Conservation (phyloP, 1,140 invertebrate species). For the Drosophila parabipectinata region DNA sequence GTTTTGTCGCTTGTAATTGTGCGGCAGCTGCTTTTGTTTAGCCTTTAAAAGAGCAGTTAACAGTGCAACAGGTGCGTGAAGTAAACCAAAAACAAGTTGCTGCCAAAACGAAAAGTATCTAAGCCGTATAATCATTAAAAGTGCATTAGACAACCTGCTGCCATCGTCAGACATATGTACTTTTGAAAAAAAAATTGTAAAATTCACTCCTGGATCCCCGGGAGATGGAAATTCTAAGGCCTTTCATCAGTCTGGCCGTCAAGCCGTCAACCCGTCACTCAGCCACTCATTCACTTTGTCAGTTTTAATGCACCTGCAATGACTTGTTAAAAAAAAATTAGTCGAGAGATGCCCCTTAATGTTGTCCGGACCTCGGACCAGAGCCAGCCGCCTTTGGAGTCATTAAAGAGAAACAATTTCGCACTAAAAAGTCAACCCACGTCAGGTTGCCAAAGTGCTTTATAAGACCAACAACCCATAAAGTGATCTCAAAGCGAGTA, state of each 20-base stretch:
- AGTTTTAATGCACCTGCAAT: constrained; percentile 69
- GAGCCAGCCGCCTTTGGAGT: constrained; percentile 19
- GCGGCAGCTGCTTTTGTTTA: constrained; percentile 72
- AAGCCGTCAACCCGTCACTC: constrained; percentile 19
- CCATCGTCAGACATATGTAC: not conserved
- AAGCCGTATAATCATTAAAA: constrained; percentile 61
- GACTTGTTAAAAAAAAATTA: constrained; percentile 57
- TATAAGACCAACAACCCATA: constrained; percentile 48
- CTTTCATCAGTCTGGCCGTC: constrained; percentile 37
- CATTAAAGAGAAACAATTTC: constrained; percentile 50
- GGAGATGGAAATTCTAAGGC: constrained; percentile 43
- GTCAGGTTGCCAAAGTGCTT: constrained; percentile 39
- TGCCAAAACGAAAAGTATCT: constrained; percentile 15
- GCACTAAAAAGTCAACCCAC: constrained; percentile 48
- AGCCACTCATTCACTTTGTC: constrained; percentile 28
- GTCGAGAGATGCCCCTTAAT: constrained; percentile 36
- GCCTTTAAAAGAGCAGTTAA: constrained; percentile 54
- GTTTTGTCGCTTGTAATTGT: constrained; percentile 77
- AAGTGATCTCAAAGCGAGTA: constrained; percentile 28
- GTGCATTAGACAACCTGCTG: constrained; percentile 62
- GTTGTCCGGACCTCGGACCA: constrained; percentile 16
- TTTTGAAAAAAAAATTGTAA: not conserved
- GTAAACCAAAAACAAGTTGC: constrained; percentile 34
- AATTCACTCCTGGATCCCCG: constrained; percentile 3
- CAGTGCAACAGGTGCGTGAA: constrained; percentile 73